phyloP scores from a whole-genome alignment of 2,797 vertebrate species.

The Neomorphus geoffroyi region DNA sequence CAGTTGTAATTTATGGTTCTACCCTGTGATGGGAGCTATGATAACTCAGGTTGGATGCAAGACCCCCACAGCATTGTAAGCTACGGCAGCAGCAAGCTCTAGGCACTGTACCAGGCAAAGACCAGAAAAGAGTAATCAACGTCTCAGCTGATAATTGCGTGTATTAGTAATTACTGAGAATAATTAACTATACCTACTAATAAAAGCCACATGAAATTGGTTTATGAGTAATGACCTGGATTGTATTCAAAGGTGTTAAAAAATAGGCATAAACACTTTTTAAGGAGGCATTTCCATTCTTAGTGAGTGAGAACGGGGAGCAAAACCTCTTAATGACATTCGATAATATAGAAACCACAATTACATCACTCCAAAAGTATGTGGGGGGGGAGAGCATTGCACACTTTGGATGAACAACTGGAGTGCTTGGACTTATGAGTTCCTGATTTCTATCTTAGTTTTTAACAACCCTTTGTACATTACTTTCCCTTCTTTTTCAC shows the following conservation, averaged over 20 bases:
- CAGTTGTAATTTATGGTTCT: neutral
- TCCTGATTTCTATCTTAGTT: neutral
- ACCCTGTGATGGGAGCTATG: neutral
- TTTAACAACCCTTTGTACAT: neutral
- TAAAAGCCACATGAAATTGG: neutral
- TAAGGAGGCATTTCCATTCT: neutral
- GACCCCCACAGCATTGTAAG: neutral
- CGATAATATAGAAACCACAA: neutral
- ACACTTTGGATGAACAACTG: neutral
- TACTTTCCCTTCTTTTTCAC: neutral
- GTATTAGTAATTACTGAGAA: neutral
- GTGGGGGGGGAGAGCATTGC: neutral
- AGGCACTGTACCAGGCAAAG: neutral
- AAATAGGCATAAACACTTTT: neutral
- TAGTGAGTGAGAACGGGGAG: neutral
- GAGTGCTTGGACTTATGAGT: neutral
- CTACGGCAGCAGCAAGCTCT: neutral
- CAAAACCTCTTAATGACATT: neutral
- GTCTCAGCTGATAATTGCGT: neutral
- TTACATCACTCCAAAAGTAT: neutral
- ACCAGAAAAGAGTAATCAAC: neutral
- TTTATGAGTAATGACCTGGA: neutral
- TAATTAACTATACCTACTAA: neutral
- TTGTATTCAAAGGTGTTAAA: neutral
- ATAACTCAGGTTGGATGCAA: neutral